Percentiles rank a stretch among this genome's conserved stretches.
Conservation (phyloP, 1,140 invertebrate genomes). For the Sminthurides bifidus region DNA sequence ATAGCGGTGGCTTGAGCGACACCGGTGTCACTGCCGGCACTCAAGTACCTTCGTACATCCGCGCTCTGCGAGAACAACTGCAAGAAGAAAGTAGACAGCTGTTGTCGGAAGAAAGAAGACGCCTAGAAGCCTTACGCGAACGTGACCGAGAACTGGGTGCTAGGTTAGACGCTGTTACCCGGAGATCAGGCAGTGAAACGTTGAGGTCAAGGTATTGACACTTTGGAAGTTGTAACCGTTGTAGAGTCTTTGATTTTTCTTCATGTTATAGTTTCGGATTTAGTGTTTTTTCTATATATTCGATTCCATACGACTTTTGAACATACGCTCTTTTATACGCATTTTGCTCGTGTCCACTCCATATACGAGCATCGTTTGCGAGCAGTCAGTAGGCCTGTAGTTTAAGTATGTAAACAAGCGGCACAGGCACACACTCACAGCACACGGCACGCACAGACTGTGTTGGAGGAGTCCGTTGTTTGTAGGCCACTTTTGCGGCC, state of each 20-base stretch:
- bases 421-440: slow-evolving; percentile 33
- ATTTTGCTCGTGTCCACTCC: not conserved
- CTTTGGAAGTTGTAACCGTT: too few relatives aligned
- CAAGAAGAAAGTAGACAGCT: slow-evolving; percentile 43
- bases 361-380: too few relatives aligned
- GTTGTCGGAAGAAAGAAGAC: slow-evolving; percentile 34
- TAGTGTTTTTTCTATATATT: too few relatives aligned
- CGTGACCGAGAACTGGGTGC: slow-evolving; percentile 35
- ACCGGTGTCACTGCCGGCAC: slow-evolving; percentile 20
- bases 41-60: slow-evolving; percentile 42
- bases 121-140: slow-evolving; percentile 34
- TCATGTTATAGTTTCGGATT: too few relatives aligned
- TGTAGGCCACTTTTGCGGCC: not conserved
- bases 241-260: too few relatives aligned
- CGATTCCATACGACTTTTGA: too few relatives aligned
- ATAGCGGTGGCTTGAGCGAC: slow-evolving; percentile 17
- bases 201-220: slow-evolving; percentile 29
- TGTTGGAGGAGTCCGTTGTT: slow-evolving; percentile 25
- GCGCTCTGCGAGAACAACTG: slow-evolving; percentile 43
- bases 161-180: slow-evolving; percentile 30
- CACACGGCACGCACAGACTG: slow-evolving; percentile 30
- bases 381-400: too few relatives aligned
- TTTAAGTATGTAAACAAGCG: too few relatives aligned
- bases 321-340: slow-evolving; percentile 3
- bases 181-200: slow-evolving; percentile 20